These are phyloP conservation scores for Cheiracanthium punctorium DNA, from an alignment of 2,888 invertebrate species.

Conservation along the genomic window DNA sequence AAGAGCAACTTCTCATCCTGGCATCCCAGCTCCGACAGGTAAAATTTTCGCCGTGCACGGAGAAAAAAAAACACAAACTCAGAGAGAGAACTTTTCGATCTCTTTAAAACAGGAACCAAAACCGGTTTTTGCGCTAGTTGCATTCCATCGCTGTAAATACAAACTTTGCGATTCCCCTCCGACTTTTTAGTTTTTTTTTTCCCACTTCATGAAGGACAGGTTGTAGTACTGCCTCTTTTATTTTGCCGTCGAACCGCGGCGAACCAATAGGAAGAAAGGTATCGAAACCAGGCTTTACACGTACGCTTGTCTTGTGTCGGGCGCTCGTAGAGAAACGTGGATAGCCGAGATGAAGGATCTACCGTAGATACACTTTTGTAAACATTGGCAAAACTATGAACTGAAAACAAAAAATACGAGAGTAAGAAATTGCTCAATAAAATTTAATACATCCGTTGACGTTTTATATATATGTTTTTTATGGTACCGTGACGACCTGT, in stretches of 20 bases:
- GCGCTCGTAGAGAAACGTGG: constrained; percentile 5
- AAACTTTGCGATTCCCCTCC: constrained; percentile 35
- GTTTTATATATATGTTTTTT: not conserved
- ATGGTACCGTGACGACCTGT: not conserved
- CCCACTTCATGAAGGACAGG: constrained; percentile 48
- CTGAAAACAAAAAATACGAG: not conserved
- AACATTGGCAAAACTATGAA: not conserved
- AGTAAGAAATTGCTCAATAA: not conserved
- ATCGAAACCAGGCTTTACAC: constrained; percentile 37
- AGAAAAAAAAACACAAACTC: not conserved
- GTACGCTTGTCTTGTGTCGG: constrained; percentile 37
- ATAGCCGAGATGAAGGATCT: not conserved
- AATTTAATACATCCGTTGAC: not conserved
- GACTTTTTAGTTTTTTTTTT: not conserved
- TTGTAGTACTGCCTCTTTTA: constrained; percentile 26
- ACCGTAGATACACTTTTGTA: not conserved
- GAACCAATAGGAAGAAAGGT: constrained; percentile 39
- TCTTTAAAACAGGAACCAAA: constrained; percentile 60
- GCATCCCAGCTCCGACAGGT: not conserved
- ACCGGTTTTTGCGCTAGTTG: constrained; percentile 45
- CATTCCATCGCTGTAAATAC: constrained; percentile 61
- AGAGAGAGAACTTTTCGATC: constrained; percentile 2
- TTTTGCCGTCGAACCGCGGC: constrained; percentile 13
- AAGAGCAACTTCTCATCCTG: not conserved
- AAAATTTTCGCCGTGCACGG: constrained; percentile 1